Evolutionary conservation across 2,888 invertebrate genomes (phyloP), one percentile per base, ranked within the genome.

Genomic region (Standfussiana lucernea): DNA sequence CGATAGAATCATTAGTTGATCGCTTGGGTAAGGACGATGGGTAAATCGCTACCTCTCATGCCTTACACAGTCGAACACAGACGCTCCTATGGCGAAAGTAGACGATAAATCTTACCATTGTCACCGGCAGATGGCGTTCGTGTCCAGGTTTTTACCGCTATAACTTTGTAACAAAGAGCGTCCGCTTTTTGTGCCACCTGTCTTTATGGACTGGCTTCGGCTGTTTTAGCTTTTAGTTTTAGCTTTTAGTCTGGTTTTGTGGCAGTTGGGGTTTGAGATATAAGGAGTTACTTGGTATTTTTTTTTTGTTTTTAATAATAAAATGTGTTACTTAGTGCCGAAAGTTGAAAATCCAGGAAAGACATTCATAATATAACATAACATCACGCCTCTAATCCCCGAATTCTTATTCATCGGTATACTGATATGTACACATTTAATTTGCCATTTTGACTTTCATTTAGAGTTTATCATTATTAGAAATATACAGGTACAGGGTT

Each of bases 101-200:
- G 91, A 91, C 92, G 84, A 95, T 95, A 95, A 95, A 95, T 95
- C 95, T 94, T 90, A 82, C 90, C 90, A 93, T 93, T 94, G 95
- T 95, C 95, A 91, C 91, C 92, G 90, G 84, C 96, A 96, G 95
- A 95, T 94, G 95, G 93, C 94, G 93, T 89, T 89, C 84, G 88
- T 91, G 95, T 93, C 92, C 93, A 94, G 92, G 94, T 95, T 95
- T 95, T 95, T 94, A 92, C 94, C 88, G 91, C 92, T 90, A 93
- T 93, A 94, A 94, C 94, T 94, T 91, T 91, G 91, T 92, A 93
- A 93, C 94, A 94, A 93, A 92, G 93, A 91, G 90, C 85, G 84
- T 78, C 81, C 80, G 88, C 89, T 93, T 93, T 93, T 92, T 93
- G 92, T 86, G 75, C 86, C 90, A 91, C 91, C 91, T 92, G 92